These are phyloP conservation scores for Cynopterus brachyotis DNA, from an alignment of 2,113 vertebrate genomes.

Conservation along the genomic window DNA sequence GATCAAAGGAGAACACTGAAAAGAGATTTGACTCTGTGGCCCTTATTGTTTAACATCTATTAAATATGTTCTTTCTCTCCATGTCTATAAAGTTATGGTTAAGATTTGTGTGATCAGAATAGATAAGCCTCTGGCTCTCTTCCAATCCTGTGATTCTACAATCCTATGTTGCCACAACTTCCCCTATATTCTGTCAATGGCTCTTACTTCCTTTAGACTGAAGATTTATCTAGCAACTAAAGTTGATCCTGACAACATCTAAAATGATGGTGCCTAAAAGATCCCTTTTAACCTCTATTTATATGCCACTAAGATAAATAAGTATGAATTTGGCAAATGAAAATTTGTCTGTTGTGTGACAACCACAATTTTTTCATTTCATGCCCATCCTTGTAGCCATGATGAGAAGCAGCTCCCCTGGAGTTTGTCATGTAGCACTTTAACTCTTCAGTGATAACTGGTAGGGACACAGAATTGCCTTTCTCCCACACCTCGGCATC, in stretches of 20 bases:
- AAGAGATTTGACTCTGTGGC: slow-evolving; percentile 14
- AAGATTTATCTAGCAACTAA: neutral
- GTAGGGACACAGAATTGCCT: neutral
- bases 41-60: slow-evolving; percentile 19
- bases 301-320: neutral
- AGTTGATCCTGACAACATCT: neutral
- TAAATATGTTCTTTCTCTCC: neutral
- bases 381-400: neutral
- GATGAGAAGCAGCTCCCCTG: neutral
- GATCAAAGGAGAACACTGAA: slow-evolving; percentile 28
- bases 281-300: neutral
- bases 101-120: slow-evolving; percentile 3
- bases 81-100: neutral
- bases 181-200: neutral
- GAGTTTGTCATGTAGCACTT: neutral
- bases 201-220: neutral
- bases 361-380: neutral
- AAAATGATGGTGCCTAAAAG: neutral
- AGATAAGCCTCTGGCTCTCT: neutral
- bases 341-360: neutral
- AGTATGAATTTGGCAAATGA: neutral
- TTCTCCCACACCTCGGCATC: neutral
- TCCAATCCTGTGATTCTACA: neutral
- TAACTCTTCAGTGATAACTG: neutral
- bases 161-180: neutral